Percentiles rank a stretch among this genome's conserved stretches.
These are phyloP conservation scores for Pelusios castaneus DNA, from an alignment of 2,113 vertebrate species.

Conservation along the genomic window DNA sequence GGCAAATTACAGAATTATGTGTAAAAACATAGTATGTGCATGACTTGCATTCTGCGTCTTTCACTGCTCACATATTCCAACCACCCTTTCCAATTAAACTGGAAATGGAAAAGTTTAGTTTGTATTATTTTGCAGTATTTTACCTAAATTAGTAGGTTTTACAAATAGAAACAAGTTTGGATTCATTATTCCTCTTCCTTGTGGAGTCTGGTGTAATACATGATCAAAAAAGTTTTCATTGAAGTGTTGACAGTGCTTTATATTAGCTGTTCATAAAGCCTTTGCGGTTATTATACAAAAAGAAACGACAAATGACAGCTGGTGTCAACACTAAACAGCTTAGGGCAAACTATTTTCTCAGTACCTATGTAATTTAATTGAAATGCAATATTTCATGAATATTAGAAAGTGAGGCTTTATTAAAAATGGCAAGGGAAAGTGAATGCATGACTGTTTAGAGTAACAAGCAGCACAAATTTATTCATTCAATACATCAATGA, in stretches of 20 bases:
- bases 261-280: slow-evolving; percentile 66
- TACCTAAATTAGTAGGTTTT: slow-evolving; percentile 12
- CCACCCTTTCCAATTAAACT: background rate
- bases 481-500: slow-evolving; percentile 84
- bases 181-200: slow-evolving; percentile 45
- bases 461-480: slow-evolving; percentile 86
- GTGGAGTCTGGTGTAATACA: slow-evolving; percentile 15
- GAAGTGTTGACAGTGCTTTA: slow-evolving; percentile 71
- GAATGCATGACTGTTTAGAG: slow-evolving; percentile 82
- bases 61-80: background rate
- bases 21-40: background rate
- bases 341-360: slow-evolving; percentile 79
- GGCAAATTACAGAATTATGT: background rate
- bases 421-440: slow-evolving; percentile 83
- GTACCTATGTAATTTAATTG: slow-evolving; percentile 83
- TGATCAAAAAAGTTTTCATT: slow-evolving; percentile 73
- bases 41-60: background rate
- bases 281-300: slow-evolving; percentile 69
- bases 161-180: slow-evolving; percentile 27
- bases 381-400: slow-evolving; percentile 87
- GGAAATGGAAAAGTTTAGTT: slow-evolving; percentile 18
- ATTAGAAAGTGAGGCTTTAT: slow-evolving; percentile 82
- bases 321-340: slow-evolving; percentile 84
- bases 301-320: slow-evolving; percentile 79
- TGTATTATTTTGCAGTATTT: background rate